Conservation (phyloP, 2,113 vertebrate species). For the human (Homo sapiens) region DNA sequence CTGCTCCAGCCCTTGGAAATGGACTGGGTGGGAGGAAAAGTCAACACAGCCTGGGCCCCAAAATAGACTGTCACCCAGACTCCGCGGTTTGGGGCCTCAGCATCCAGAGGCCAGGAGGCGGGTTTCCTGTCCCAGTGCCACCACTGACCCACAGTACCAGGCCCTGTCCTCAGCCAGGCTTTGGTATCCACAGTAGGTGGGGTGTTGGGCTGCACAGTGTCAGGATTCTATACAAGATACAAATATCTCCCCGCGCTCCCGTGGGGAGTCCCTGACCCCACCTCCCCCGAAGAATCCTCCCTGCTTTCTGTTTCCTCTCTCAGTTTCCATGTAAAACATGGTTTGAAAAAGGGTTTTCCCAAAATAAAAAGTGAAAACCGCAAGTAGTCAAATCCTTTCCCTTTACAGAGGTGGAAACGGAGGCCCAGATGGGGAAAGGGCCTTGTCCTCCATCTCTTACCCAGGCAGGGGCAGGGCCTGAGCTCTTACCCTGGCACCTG, state of each 20-base stretch:
- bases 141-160: background rate
- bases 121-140: background rate
- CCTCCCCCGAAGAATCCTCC: no score
- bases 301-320: background rate
- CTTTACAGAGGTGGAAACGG: background rate
- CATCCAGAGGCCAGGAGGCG: background rate
- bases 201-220: background rate
- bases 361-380: background rate
- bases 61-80: slow-evolving; percentile 56
- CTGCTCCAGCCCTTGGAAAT: slow-evolving; percentile 16
- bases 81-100: background rate
- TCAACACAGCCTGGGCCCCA: slow-evolving; percentile 27
- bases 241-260: background rate
- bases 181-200: background rate
- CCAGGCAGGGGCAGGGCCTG: background rate
- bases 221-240: background rate
- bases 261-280: background rate
- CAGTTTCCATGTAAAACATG: background rate
- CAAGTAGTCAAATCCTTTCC: background rate
- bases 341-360: background rate
- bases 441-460: background rate
- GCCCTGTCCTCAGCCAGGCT: background rate
- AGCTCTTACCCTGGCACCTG: background rate
- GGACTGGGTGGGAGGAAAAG: slow-evolving; percentile 41
- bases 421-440: background rate